A percentile compares a stretch with the other conserved stretches of the same genome.
phyloP scores from a whole-genome alignment of 2,888 invertebrate species.

The Alitta virens region DNA sequence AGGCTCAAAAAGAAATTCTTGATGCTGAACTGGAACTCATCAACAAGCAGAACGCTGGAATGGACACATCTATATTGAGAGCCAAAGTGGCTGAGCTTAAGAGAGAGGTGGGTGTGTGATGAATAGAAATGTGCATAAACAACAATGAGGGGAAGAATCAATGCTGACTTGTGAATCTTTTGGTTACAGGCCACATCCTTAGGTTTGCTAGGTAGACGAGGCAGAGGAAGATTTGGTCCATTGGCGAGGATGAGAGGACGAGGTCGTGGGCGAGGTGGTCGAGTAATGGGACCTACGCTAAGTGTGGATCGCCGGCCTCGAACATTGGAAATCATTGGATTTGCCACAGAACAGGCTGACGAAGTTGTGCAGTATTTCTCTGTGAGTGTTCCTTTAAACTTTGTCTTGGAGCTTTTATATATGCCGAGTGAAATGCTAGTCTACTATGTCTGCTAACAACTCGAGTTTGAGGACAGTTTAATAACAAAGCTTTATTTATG shows the following conservation, averaged over 20 bases:
- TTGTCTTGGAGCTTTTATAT: too few relatives aligned
- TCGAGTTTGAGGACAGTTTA: too few relatives aligned
- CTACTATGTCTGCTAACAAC: not conserved
- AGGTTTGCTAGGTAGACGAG: conserved; percentile 43
- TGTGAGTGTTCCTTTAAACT: too few relatives aligned
- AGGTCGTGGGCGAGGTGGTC: conserved; percentile 34
- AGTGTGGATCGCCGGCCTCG: conserved; percentile 76
- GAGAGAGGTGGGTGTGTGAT: conserved; percentile 41
- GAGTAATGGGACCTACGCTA: conserved; percentile 2
- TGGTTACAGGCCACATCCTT: conserved; percentile 51
- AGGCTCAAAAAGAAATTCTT: conserved; percentile 79
- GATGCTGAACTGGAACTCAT: conserved; percentile 89
- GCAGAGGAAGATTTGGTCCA: conserved; percentile 29
- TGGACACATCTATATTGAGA: conserved; percentile 78
- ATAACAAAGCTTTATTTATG: too few relatives aligned
- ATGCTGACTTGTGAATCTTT: not conserved
- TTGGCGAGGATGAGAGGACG: conserved; percentile 27
- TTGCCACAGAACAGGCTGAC: conserved; percentile 78
- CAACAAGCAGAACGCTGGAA: conserved; percentile 83
- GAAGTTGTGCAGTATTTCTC: conserved; percentile 79
- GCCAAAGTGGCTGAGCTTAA: conserved; percentile 75
- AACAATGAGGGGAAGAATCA: too few relatives aligned
- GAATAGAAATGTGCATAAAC: too few relatives aligned
- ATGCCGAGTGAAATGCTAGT: too few relatives aligned
- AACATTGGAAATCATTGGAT: conserved; percentile 82